Evolutionary conservation across 2,797 vertebrate species (phyloP).

Genomic region (Oreochromis grahami): DNA sequence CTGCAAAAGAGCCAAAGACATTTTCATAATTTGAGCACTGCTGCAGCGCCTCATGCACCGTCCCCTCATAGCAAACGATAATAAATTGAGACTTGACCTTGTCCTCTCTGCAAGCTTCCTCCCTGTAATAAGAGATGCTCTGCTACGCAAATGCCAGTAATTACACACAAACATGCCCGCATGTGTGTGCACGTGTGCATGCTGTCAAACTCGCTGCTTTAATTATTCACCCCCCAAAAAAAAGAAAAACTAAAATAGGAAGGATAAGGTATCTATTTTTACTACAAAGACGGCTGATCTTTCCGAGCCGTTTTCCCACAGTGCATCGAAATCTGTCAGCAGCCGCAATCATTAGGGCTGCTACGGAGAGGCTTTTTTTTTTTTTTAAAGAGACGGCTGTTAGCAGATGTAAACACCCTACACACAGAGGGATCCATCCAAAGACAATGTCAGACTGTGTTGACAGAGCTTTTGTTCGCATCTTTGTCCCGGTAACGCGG

Average conservation of each 20-base stretch:
- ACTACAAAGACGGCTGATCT: slow-evolving; percentile 41
- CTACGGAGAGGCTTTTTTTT: neutral
- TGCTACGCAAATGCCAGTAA: slow-evolving; percentile 58
- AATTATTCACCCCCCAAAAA: slow-evolving; percentile 36
- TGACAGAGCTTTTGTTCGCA: slow-evolving; percentile 53
- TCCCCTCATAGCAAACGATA: slow-evolving; percentile 43
- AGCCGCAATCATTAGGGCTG: slow-evolving; percentile 29
- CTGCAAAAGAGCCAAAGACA: neutral
- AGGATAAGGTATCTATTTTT: slow-evolving; percentile 53
- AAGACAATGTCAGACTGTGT: slow-evolving; percentile 33
- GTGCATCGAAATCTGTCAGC: slow-evolving; percentile 44
- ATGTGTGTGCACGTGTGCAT: neutral
- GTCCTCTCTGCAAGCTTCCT: slow-evolving; percentile 49
- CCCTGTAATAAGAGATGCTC: slow-evolving; percentile 61
- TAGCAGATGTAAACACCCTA: slow-evolving; percentile 44
- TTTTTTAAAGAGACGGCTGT: slow-evolving; percentile 4
- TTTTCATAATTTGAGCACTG: slow-evolving; percentile 14
- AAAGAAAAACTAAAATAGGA: slow-evolving; percentile 25
- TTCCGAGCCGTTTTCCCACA: slow-evolving; percentile 25
- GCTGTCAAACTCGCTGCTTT: slow-evolving; percentile 14
- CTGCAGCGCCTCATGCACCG: neutral
- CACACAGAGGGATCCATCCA: slow-evolving; percentile 37
- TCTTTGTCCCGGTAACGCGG: slow-evolving; percentile 23
- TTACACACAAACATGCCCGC: slow-evolving; percentile 29
- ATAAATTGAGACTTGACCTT: slow-evolving; percentile 69